Evolutionary conservation across 2,797 vertebrate species (phyloP).

Genomic region (Eulemur rubriventer): DNA sequence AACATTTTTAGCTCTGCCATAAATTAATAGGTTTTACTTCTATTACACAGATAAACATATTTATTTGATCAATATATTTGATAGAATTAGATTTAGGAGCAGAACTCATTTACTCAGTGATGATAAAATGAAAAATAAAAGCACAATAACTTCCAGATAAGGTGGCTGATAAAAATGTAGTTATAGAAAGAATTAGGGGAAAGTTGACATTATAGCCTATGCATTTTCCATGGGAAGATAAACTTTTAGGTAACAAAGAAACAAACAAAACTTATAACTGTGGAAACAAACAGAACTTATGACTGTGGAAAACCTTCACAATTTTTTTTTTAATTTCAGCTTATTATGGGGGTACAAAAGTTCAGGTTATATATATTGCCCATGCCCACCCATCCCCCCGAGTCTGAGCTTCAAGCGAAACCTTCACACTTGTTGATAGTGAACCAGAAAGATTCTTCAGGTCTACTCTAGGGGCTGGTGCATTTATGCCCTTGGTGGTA

Average conservation of each 20-base stretch:
- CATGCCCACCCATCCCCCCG: too few species aligned
- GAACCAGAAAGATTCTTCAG: not conserved
- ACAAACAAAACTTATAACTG: not conserved
- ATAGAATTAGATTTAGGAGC: constrained; percentile 49
- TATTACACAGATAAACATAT: constrained; percentile 55
- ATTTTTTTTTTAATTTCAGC: not conserved
- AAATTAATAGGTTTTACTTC: constrained; percentile 59
- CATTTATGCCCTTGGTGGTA: not conserved
- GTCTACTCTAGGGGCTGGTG: not conserved
- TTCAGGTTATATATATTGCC: too few species aligned
- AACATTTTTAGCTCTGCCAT: constrained; percentile 28
- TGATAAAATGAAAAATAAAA: constrained; percentile 44
- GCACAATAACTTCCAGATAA: not conserved
- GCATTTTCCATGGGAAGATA: not conserved
- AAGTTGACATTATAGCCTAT: not conserved
- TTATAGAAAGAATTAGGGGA: constrained; percentile 9
- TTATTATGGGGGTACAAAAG: too few species aligned
- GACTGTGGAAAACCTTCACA: not conserved
- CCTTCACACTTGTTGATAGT: not conserved
- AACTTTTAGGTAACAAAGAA: not conserved
- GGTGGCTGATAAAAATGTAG: constrained; percentile 1
- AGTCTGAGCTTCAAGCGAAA: not conserved
- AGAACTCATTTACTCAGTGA: constrained; percentile 38
- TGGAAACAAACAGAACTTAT: not conserved
- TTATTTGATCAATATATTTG: constrained; percentile 60